Base-by-base conservation (phyloP, 30 jellyfish, hydroid and myxozoan genomes). In the Catostylus mosaicus region DNA sequence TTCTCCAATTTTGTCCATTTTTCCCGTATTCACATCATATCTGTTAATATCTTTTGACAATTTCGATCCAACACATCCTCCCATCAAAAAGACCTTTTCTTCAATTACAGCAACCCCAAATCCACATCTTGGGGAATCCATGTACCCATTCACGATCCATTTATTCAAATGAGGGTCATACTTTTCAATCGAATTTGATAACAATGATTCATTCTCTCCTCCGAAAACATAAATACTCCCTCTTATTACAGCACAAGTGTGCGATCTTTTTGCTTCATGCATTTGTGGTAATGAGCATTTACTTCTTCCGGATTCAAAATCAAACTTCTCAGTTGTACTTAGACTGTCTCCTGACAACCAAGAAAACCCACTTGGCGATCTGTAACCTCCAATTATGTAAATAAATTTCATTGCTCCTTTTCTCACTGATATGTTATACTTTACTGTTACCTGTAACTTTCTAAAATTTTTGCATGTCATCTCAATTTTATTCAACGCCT, bases 81-180 rank as follows among this genome's bases (percentile, higher is more conserved):
- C 95, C 14, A 84, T 71, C 56, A 84, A 35, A 63, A 84, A 84
- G 5, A 73, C 88, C 23, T 32, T 59, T 0, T 84, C 84, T 34
- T 75, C 88, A 26, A 84, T 77, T 43, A 75, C 88, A 20, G 88
- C 88, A 30, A 75, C 75, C 29, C 88, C 82, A 64, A 84, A 73
- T 19, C 95, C 95, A 73, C 95, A 84, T 60, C 95, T 59, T 46
- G 95, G 95, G 12, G 63, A 51, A 37, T 50, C 26, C 88, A 84
- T 60, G 26, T 26, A 26, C 26, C 95, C 95, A 20, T 73, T 73
- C 33, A 30, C 75, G 1, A 36, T 48, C 95, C 95, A 84, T 63
- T 51, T 84, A 29, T 65, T 84, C 67, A 70, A 50, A 84, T 73
- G 67, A 9, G 88, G 88, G 54, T 84, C 95, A 63, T 73, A 84